phyloP scores from a whole-genome alignment of 2,888 invertebrate species.

The Drosophila demipolita region DNA sequence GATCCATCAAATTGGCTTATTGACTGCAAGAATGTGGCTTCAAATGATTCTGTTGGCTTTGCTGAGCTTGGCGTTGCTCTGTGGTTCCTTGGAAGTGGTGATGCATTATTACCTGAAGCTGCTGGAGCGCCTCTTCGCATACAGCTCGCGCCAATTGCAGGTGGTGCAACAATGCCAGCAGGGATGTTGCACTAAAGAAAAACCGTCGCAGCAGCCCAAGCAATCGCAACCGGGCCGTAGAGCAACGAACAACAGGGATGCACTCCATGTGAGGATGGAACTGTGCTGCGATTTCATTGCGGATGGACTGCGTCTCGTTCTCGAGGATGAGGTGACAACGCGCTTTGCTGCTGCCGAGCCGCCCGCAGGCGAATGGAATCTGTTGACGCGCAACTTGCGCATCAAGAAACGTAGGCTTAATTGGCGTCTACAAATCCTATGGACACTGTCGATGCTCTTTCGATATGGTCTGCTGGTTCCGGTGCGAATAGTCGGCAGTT shows the following conservation, averaged over 20 bases:
- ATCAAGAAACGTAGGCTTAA: constrained; percentile 25
- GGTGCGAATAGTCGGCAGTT: constrained; percentile 31
- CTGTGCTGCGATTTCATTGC: constrained; percentile 45
- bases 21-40: constrained; percentile 17
- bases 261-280: constrained; percentile 38
- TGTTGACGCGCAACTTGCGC: constrained; percentile 54
- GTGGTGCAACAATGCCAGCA: not conserved
- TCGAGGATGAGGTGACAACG: constrained; percentile 64
- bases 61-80: constrained; percentile 18
- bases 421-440: constrained; percentile 40
- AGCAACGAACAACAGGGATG: constrained; percentile 14
- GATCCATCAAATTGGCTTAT: not conserved
- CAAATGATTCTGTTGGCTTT: constrained; percentile 1
- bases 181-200: not conserved
- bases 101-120: constrained; percentile 27
- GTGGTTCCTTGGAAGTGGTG: constrained; percentile 6
- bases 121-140: constrained; percentile 48
- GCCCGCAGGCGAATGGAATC: constrained; percentile 51
- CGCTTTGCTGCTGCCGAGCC: constrained; percentile 48
- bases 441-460: constrained; percentile 41
- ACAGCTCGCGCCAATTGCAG: constrained; percentile 32
- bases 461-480: constrained; percentile 59
- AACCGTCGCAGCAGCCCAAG: not conserved
- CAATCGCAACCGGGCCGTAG: not conserved
- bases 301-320: constrained; percentile 44